Percentiles rank a stretch among this genome's conserved stretches.
Conservation (phyloP, 2,888 invertebrate genomes). For the Eurytoma adleriae region DNA sequence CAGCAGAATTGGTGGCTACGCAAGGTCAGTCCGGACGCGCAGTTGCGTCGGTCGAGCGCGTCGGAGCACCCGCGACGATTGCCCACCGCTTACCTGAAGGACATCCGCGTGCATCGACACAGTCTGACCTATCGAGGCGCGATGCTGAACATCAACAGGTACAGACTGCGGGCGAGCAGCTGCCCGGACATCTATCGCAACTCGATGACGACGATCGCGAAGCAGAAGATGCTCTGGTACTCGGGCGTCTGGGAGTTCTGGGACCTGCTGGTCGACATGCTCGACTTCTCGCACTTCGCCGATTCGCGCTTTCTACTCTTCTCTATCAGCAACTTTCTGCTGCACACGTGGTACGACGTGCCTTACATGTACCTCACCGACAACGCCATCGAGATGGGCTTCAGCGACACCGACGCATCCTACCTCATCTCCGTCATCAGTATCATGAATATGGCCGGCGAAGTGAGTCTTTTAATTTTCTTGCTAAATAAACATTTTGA, state of each 20-base stretch:
- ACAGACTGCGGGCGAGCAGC: conserved; percentile 88
- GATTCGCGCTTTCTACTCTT: conserved; percentile 87
- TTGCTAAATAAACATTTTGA: too few relatives aligned
- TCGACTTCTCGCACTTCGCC: conserved; percentile 88
- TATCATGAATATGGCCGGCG: conserved; percentile 91
- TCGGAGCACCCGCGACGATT: conserved; percentile 73
- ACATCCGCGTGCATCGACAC: conserved; percentile 85
- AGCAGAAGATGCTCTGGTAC: conserved; percentile 86
- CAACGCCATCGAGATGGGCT: conserved; percentile 84
- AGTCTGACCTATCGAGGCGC: conserved; percentile 91
- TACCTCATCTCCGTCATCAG: conserved; percentile 92
- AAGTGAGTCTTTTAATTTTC: conserved; percentile 79
- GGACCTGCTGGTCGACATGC: conserved; percentile 86
- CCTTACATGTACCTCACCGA: conserved; percentile 95
- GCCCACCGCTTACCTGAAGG: conserved; percentile 84
- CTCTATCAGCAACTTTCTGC: conserved; percentile 90
- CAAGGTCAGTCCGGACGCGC: conserved; percentile 72
- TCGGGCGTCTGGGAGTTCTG: conserved; percentile 87
- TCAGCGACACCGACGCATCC: conserved; percentile 84
- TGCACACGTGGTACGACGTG: conserved; percentile 95
- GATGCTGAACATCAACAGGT: conserved; percentile 88
- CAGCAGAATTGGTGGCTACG: conserved; percentile 73
- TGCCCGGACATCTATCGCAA: conserved; percentile 94
- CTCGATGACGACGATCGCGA: conserved; percentile 90
- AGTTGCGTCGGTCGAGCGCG: conserved; percentile 72